These are phyloP conservation scores for Glandiceps talaboti DNA, from an alignment of 53 echinoderm and acorn worm species.

Conservation along the genomic window DNA sequence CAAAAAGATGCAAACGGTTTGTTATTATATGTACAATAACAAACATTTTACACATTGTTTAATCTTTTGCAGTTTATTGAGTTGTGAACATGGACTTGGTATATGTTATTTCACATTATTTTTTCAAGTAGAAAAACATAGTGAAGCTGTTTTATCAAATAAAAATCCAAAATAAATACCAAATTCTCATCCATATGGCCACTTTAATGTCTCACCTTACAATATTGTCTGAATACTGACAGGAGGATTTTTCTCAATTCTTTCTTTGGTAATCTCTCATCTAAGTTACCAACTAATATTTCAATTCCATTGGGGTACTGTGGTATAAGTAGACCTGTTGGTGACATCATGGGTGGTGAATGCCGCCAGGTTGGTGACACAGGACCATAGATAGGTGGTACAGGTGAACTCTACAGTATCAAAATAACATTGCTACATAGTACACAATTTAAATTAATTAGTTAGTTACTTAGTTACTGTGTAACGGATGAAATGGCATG, in stretches of 20 bases:
- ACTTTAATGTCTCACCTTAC: constrained; percentile 68
- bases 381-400: neutral
- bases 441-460: neutral
- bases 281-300: constrained; percentile 84
- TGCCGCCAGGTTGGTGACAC: neutral
- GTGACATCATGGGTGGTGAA: neutral
- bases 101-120: too few species aligned
- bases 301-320: constrained; percentile 44
- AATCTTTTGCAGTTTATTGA: too few species aligned
- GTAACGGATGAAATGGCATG: too few species aligned
- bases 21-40: too few species aligned
- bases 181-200: too few species aligned
- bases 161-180: too few species aligned
- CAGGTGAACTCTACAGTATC: neutral
- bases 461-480: too few species aligned
- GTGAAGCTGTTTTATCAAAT: too few species aligned
- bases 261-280: constrained; percentile 66
- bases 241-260: constrained; percentile 77
- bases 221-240: constrained; percentile 72
- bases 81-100: too few species aligned
- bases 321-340: neutral
- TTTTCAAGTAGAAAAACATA: too few species aligned
- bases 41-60: too few species aligned
- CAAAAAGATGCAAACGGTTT: too few species aligned
- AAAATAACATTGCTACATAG: neutral